Base-by-base conservation (phyloP, 2,888 invertebrate genomes). In the Polydrusus tereticollis region DNA sequence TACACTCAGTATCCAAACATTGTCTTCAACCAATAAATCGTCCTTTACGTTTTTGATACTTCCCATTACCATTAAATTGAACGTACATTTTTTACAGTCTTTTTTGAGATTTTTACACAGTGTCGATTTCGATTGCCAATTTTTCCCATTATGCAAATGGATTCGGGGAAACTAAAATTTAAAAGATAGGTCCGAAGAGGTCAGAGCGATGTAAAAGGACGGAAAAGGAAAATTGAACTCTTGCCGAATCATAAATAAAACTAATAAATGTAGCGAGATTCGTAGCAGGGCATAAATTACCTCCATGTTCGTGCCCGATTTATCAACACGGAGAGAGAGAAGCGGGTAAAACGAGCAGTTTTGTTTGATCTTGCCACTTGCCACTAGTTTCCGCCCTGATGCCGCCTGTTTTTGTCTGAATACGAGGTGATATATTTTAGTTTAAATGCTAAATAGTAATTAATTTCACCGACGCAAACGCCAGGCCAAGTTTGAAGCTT, bases 401-500 rank as follows among this genome's bases (percentile, higher is more conserved):
- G n/a, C 14, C n/a, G 52, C 14, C 29, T 52, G 52, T 23, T 52
- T 26, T 52, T 29, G 29, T 52, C 8, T 26, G 29, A 21, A 52
- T 29, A 29, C 52, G 21, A 47, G 23, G 23, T 47, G 47, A 47
- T 47, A 47, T 47, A 20, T 21, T 45, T 45, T 45, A 45, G 41
- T 60, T 60, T 60, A 60, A 45, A 41, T 45, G 38, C 26, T 60
- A 60, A 60, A 59, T 21, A 33, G 41, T 62, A 62, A 62, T 62
- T 62, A 62, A 62, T 62, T 62, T 62, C 18, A 41, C 21, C 23
- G 26, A 18, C 43, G 43, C 16, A 38, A 62, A 62, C 26, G 62
- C 18, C 45, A 14, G 29, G 26, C 45, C 43, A 62, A 62, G 21
- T 45, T 26, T 62, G 43, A 8, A 26, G 62, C 23, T 23, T 62